These are phyloP conservation scores for Paramormyrops kingsleyae DNA, from an alignment of 2,113 vertebrate species.

Conservation along the genomic window DNA sequence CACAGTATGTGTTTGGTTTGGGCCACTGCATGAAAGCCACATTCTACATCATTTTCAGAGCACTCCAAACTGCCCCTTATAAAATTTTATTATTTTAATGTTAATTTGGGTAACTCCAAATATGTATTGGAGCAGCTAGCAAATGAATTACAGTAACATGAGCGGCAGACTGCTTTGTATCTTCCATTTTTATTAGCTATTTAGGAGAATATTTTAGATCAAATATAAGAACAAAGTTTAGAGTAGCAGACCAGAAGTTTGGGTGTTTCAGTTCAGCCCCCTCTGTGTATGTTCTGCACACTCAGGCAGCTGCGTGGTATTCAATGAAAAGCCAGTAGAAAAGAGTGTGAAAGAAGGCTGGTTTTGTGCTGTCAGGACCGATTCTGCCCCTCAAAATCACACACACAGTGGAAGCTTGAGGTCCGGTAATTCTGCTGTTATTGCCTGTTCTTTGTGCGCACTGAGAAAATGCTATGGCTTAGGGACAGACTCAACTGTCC, in stretches of 20 bases:
- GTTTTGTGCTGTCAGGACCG: slow-evolving; percentile 44
- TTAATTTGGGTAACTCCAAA: neutral
- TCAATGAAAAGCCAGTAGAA: slow-evolving; percentile 24
- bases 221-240: neutral
- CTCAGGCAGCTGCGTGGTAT: slow-evolving; percentile 2
- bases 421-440: slow-evolving; percentile 52
- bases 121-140: neutral
- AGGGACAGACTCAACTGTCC: slow-evolving; percentile 57
- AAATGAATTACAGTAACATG: neutral
- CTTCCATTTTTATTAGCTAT: neutral
- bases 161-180: neutral
- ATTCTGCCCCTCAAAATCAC: slow-evolving; percentile 39
- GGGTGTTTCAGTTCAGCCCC: neutral
- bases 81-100: neutral
- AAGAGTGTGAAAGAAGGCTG: slow-evolving; percentile 41
- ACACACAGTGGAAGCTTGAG: slow-evolving; percentile 40
- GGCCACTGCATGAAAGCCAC: neutral
- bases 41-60: neutral
- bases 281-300: neutral
- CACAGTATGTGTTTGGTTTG: neutral
- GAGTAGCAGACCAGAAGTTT: neutral
- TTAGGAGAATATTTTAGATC: neutral
- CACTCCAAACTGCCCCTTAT: neutral
- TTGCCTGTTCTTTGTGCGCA: slow-evolving; percentile 61
- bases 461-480: slow-evolving; percentile 53